Conservation (phyloP, 2,888 invertebrate species). For the Kuschelorhynchus macadamiae region DNA sequence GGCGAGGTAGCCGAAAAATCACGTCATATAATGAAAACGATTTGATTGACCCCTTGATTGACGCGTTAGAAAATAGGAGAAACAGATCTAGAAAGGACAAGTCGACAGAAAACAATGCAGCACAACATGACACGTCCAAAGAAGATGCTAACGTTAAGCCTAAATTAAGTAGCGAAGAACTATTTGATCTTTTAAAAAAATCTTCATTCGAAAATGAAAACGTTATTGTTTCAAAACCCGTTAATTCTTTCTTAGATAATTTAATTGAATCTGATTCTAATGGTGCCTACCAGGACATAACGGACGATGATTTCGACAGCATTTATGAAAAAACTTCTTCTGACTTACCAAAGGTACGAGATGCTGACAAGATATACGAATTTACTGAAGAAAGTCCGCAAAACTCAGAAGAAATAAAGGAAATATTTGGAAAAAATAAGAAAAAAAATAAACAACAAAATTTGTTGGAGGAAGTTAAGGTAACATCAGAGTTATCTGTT, state of each 20-base stretch:
- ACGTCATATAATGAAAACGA: slow-evolving; percentile 63
- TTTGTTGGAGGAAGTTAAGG: background rate
- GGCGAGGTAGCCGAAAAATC: slow-evolving; percentile 58
- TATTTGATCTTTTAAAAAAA: slow-evolving; percentile 60
- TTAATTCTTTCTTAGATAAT: slow-evolving; percentile 48
- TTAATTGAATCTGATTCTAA: slow-evolving; percentile 52
- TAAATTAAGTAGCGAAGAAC: slow-evolving; percentile 58
- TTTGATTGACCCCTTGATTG: slow-evolving; percentile 59
- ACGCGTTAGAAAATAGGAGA: slow-evolving; percentile 54
- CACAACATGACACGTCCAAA: slow-evolving; percentile 4
- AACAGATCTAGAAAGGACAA: slow-evolving; percentile 38
- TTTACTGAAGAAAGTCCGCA: slow-evolving; percentile 54
- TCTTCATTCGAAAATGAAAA: slow-evolving; percentile 54
- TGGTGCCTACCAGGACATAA: slow-evolving; percentile 49
- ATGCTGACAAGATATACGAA: slow-evolving; percentile 55
- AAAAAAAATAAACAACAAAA: slow-evolving; percentile 26
- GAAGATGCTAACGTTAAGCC: slow-evolving; percentile 23
- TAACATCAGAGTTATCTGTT: slow-evolving; percentile 3
- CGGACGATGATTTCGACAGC: slow-evolving; percentile 55
- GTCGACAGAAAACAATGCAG: slow-evolving; percentile 21
- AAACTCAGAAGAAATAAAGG: slow-evolving; percentile 39
- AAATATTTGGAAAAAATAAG: slow-evolving; percentile 32
- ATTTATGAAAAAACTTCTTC: slow-evolving; percentile 26
- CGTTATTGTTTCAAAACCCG: slow-evolving; percentile 51
- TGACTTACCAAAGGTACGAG: slow-evolving; percentile 12